Evolutionary conservation across 2,888 invertebrate species (phyloP).

Genomic region (Biston betularia): DNA sequence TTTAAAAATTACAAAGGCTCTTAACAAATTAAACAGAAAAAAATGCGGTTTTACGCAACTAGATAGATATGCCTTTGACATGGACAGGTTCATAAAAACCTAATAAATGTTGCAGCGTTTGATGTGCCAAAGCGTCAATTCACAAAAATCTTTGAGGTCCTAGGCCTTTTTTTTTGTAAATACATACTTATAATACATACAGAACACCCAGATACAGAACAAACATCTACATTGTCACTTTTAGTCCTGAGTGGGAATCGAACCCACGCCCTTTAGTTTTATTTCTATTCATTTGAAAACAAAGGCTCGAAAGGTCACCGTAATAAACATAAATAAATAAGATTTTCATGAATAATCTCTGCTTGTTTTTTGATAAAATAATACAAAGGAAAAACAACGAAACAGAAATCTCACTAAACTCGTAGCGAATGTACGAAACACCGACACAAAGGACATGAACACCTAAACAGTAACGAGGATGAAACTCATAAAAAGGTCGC

Average conservation of each 20-base stretch:
- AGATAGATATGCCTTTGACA: not conserved
- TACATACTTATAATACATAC: too few relatives aligned
- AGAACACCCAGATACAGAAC: too few relatives aligned
- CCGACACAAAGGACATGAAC: not conserved
- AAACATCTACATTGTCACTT: too few relatives aligned
- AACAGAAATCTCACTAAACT: not conserved
- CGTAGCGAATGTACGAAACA: not conserved
- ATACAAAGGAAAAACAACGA: not conserved
- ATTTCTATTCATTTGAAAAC: too few relatives aligned
- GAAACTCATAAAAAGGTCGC: not conserved
- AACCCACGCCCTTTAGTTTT: too few relatives aligned
- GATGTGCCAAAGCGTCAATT: not conserved
- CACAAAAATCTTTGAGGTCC: slow-evolving; percentile 1
- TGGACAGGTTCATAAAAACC: not conserved
- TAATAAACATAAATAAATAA: not conserved
- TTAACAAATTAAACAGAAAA: too few relatives aligned
- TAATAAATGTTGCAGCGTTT: slow-evolving; percentile 1
- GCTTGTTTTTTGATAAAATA: not conserved
- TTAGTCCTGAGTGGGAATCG: too few relatives aligned
- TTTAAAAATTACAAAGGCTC: not conserved
- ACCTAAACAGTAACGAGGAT: not conserved
- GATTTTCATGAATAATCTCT: not conserved
- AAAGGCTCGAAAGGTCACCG: not conserved
- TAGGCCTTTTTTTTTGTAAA: too few relatives aligned
- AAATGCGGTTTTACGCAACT: too few relatives aligned